A percentile compares a stretch with the other conserved stretches of the same genome.
Conservation (phyloP, 2,113 vertebrate genomes). For the Periophthalmodon schlosseri region DNA sequence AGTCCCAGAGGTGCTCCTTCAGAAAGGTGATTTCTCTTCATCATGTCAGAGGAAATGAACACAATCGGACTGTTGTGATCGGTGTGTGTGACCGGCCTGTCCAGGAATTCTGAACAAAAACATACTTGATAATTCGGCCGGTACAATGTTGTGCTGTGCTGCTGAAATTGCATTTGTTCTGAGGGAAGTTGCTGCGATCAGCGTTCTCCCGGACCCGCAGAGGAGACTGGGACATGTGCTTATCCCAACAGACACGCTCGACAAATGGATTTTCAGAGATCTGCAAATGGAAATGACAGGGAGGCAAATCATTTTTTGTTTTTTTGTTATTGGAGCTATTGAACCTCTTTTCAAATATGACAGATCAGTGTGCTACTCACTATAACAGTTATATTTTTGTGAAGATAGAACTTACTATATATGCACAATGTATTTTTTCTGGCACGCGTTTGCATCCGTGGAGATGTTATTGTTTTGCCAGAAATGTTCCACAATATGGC, state of each 20-base stretch:
- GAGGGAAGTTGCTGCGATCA: slow-evolving; percentile 27
- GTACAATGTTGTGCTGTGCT: slow-evolving; percentile 11
- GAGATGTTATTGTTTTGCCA: no score
- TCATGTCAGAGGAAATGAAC: slow-evolving; percentile 5
- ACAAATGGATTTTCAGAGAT: slow-evolving; percentile 59
- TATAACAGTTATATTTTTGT: background rate
- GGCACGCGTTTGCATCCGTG: no score
- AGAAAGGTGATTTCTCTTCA: background rate
- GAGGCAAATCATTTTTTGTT: slow-evolving; percentile 48
- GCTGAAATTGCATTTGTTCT: slow-evolving; percentile 35
- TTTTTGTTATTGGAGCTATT: slow-evolving; percentile 51
- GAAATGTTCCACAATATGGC: no score
- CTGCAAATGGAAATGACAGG: slow-evolving; percentile 52
- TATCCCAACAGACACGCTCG: slow-evolving; percentile 54
- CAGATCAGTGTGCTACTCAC: slow-evolving; percentile 6
- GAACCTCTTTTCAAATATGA: slow-evolving; percentile 21
- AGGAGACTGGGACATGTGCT: slow-evolving; percentile 52
- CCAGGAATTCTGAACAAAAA: background rate
- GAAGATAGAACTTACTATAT: background rate
- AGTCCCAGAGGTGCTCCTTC: background rate
- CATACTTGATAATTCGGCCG: slow-evolving; percentile 33
- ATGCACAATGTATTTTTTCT: background rate
- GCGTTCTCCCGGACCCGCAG: slow-evolving; percentile 16
- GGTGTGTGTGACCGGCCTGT: background rate
- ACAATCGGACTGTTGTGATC: slow-evolving; percentile 1